These are phyloP conservation scores for Pontoporia blainvillei DNA, from an alignment of 2,113 vertebrate genomes.

Conservation along the genomic window DNA sequence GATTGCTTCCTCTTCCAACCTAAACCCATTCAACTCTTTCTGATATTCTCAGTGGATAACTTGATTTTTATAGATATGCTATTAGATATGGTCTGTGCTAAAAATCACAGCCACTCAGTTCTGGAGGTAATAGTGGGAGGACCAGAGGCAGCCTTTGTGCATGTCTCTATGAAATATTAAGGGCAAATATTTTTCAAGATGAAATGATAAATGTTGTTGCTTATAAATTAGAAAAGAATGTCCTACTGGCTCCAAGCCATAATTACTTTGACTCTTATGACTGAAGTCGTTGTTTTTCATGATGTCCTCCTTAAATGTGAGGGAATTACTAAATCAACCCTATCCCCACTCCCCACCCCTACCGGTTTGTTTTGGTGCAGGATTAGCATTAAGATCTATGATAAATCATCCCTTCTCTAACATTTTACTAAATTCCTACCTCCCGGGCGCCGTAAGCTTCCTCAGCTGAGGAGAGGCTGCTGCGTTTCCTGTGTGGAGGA, in stretches of 20 bases:
- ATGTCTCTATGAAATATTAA: not conserved
- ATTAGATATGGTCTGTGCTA: not conserved
- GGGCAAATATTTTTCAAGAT: slow-evolving; percentile 30
- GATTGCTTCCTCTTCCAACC: not conserved
- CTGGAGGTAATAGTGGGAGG: not conserved
- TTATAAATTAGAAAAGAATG: not conserved
- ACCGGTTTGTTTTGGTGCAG: not conserved
- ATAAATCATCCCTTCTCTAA: not conserved
- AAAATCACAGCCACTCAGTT: not conserved
- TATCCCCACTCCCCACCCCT: not conserved
- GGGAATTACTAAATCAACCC: not conserved
- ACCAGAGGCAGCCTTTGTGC: not conserved
- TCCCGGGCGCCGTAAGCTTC: not conserved
- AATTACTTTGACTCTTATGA: not conserved
- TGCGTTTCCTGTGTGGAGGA: not conserved
- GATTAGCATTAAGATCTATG: not conserved
- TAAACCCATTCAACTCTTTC: not conserved
- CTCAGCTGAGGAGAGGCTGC: not conserved
- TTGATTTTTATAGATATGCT: not conserved
- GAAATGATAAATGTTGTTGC: not conserved
- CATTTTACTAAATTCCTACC: not conserved
- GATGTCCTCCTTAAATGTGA: not conserved
- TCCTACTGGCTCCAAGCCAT: not conserved
- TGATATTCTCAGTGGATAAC: slow-evolving; percentile 9
- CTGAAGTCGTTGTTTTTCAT: not conserved